A percentile compares a stretch with the other conserved stretches of the same genome.
phyloP scores from a whole-genome alignment of 2,888 invertebrate genomes.

The Pseudococcus viburni region DNA sequence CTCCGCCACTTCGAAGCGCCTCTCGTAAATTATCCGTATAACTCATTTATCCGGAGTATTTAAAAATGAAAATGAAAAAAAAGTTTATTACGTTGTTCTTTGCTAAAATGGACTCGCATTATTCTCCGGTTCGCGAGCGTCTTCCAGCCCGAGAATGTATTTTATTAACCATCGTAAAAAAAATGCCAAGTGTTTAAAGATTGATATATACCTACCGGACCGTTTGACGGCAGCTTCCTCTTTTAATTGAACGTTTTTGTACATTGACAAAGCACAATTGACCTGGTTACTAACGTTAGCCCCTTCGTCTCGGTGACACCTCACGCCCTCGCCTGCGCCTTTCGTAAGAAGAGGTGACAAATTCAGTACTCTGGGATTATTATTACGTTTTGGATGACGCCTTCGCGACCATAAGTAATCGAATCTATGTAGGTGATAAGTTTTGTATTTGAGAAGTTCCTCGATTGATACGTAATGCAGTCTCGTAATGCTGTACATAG shows the following conservation, averaged over 20 bases:
- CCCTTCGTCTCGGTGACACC: background rate
- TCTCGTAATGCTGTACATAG: background rate
- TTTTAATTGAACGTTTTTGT: constrained; percentile 58
- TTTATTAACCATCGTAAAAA: constrained; percentile 47
- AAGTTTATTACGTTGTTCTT: constrained; percentile 30
- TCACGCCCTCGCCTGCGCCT: too few species aligned
- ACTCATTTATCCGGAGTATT: background rate
- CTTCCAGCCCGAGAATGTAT: constrained; percentile 10
- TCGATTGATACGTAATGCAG: background rate
- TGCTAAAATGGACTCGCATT: background rate
- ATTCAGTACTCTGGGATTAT: background rate
- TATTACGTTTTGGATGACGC: background rate
- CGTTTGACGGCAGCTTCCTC: constrained; percentile 56
- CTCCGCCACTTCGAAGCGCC: too few species aligned
- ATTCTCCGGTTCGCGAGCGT: background rate
- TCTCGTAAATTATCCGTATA: too few species aligned
- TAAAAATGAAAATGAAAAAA: background rate
- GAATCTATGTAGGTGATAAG: constrained; percentile 30
- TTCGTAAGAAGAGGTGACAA: background rate
- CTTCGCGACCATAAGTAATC: background rate
- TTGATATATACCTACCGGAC: constrained; percentile 53
- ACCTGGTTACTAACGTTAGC: background rate
- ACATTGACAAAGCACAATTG: constrained; percentile 49
- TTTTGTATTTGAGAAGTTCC: background rate
- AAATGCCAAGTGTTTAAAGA: constrained; percentile 41